Percentiles rank a stretch among this genome's conserved stretches.
phyloP scores from a whole-genome alignment of 2,113 vertebrate species.

The Nothocercus julius region DNA sequence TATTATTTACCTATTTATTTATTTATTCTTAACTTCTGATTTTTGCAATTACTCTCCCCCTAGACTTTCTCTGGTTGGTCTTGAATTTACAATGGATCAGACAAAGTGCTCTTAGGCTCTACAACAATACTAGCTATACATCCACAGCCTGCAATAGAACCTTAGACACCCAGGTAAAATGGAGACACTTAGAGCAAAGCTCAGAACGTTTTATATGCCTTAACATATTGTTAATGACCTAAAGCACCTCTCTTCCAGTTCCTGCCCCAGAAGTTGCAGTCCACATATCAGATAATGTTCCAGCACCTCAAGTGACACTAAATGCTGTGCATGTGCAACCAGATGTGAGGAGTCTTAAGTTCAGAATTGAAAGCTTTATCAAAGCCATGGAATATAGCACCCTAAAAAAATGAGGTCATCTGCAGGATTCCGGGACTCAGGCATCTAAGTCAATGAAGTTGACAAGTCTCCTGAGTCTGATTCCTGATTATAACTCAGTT shows the following conservation, averaged over 20 bases:
- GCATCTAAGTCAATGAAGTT: background rate
- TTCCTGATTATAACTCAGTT: background rate
- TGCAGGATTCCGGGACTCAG: background rate
- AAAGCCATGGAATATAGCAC: background rate
- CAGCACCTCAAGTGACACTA: background rate
- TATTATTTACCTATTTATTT: no score
- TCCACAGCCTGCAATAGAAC: background rate
- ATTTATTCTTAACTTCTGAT: background rate
- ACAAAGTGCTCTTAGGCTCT: background rate
- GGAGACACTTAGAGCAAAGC: background rate
- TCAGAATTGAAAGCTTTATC: background rate
- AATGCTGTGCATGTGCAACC: background rate
- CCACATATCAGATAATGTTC: fast-evolving
- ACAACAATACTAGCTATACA: background rate
- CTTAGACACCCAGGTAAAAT: background rate
- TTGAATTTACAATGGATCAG: background rate
- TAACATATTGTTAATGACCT: background rate
- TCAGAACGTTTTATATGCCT: background rate
- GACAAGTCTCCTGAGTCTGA: no score
- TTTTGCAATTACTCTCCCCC: background rate
- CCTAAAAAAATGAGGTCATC: background rate
- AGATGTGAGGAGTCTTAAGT: background rate
- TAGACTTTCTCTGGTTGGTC: background rate
- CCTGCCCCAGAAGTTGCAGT: background rate
- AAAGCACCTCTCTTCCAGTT: background rate